These are phyloP conservation scores for Diaperis boleti DNA, from an alignment of 2,888 invertebrate genomes.

Conservation along the genomic window DNA sequence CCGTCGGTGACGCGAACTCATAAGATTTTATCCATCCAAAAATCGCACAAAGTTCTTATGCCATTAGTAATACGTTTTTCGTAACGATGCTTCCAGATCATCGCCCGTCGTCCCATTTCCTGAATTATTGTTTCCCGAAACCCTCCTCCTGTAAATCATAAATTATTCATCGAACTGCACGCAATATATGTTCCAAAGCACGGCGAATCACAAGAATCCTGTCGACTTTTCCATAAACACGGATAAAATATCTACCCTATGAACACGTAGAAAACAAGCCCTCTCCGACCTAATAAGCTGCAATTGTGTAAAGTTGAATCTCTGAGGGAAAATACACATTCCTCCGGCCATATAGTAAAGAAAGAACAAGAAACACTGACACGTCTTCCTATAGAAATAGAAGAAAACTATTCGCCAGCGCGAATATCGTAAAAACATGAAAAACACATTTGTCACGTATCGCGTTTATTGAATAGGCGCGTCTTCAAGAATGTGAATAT, in stretches of 20 bases:
- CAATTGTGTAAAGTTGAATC: slow-evolving; percentile 8
- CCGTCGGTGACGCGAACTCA: too few species aligned
- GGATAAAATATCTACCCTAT: neutral
- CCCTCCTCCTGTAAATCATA: neutral
- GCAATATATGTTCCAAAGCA: slow-evolving; percentile 3
- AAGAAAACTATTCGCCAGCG: slow-evolving; percentile 18
- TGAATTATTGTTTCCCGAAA: neutral
- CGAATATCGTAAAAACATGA: slow-evolving; percentile 29
- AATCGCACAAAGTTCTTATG: too few species aligned
- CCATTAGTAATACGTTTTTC: too few species aligned
- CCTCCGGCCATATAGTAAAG: neutral
- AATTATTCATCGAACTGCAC: slow-evolving; percentile 11
- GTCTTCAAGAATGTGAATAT: slow-evolving; percentile 13
- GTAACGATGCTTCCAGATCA: too few species aligned
- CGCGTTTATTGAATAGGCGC: slow-evolving; percentile 27
- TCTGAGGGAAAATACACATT: slow-evolving; percentile 23
- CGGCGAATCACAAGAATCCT: slow-evolving; percentile 7
- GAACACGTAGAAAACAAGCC: slow-evolving; percentile 11
- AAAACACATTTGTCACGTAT: slow-evolving; percentile 36
- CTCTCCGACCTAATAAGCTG: slow-evolving; percentile 13
- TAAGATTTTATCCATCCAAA: too few species aligned
- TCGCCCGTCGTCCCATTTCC: too few species aligned
- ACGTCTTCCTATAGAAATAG: slow-evolving; percentile 11
- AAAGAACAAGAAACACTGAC: neutral
- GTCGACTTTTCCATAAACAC: neutral